Conservation (phyloP, 2,797 vertebrate genomes). For the Steatocranus sp. region DNA sequence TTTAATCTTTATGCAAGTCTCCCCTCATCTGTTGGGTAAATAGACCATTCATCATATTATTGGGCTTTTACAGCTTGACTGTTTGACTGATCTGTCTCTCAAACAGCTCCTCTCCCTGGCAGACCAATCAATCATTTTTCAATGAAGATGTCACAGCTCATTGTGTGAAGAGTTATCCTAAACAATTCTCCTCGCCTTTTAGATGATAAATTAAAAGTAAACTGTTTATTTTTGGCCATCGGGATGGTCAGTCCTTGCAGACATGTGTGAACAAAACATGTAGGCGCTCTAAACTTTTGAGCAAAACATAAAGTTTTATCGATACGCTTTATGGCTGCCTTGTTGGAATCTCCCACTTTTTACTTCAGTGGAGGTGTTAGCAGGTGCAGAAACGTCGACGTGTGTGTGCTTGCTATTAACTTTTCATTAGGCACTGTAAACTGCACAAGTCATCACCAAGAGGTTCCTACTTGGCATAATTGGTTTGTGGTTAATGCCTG, state of each 20-base stretch:
- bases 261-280: background rate
- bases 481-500: conserved; percentile 46
- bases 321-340: background rate
- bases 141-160: conserved; percentile 71
- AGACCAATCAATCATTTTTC: conserved; percentile 70
- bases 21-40: conserved; percentile 66
- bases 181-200: conserved; percentile 40
- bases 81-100: conserved; percentile 70
- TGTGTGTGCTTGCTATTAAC: conserved; percentile 37
- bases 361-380: conserved; percentile 19
- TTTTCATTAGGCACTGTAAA: conserved; percentile 55
- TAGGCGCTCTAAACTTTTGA: background rate
- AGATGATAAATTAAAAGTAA: conserved; percentile 46
- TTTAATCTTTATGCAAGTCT: conserved; percentile 63
- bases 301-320: background rate
- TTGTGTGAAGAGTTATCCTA: conserved; percentile 56
- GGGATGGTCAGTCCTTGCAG: background rate
- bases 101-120: conserved; percentile 50
- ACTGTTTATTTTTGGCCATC: background rate
- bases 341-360: conserved; percentile 4
- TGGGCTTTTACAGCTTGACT: conserved; percentile 62
- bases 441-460: conserved; percentile 57
- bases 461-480: conserved; percentile 42
- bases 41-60: conserved; percentile 71
- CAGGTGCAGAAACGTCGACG: conserved; percentile 33